These are phyloP conservation scores for Coryphaenoides rupestris DNA, from an alignment of 2,113 vertebrate genomes.

Conservation along the genomic window DNA sequence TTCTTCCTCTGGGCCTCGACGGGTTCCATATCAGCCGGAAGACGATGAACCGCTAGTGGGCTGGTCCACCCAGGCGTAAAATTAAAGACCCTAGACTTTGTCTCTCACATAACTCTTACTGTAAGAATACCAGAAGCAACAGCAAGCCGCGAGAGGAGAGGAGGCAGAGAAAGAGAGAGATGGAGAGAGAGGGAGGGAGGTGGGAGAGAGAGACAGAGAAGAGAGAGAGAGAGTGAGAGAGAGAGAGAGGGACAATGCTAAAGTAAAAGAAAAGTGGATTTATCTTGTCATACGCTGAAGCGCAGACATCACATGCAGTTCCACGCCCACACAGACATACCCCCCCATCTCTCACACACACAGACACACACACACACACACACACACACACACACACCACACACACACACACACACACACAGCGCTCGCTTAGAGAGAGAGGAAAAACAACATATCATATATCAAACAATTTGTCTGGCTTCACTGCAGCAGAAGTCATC, in stretches of 20 bases:
- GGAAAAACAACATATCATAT: slow-evolving; percentile 26
- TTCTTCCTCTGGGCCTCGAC: slow-evolving; percentile 31
- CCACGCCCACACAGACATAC: too few species aligned
- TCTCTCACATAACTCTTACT: slow-evolving; percentile 58
- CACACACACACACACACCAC: too few species aligned
- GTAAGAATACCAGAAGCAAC: slow-evolving; percentile 11
- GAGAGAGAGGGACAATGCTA: not conserved
- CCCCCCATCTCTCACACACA: too few species aligned
- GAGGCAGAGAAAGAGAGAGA: not conserved
- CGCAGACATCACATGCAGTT: too few species aligned
- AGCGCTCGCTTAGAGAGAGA: too few species aligned
- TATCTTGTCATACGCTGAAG: too few species aligned
- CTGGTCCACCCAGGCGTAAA: slow-evolving; percentile 64
- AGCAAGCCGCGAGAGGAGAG: slow-evolving; percentile 12
- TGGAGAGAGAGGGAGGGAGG: slow-evolving; percentile 5
- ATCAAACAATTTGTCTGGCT: slow-evolving; percentile 21
- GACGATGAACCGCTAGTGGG: slow-evolving; percentile 56
- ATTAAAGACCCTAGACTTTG: slow-evolving; percentile 62
- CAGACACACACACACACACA: too few species aligned
- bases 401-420: too few species aligned
- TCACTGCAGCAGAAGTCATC: too few species aligned
- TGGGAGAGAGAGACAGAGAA: not conserved
- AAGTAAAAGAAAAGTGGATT: not conserved
- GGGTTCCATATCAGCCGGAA: slow-evolving; percentile 50
- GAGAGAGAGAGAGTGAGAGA: not conserved